Base-by-base conservation (phyloP, 2,113 vertebrate species). In the Chloebia gouldiae region DNA sequence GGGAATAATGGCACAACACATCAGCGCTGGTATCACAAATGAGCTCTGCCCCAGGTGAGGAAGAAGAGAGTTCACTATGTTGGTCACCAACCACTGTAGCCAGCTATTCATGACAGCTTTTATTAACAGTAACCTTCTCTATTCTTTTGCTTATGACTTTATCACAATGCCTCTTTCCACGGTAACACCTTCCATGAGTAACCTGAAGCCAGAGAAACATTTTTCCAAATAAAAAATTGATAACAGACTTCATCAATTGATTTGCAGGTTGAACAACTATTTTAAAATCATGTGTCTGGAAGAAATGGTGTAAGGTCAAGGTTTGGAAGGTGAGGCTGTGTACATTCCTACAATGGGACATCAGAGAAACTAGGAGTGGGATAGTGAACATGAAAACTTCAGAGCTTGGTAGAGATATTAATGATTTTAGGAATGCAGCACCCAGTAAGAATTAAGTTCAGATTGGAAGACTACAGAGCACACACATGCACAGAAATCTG, bases 201-300 rank as follows among this genome's bases (percentile, higher is more conserved):
- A 75, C 68, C 83, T 88, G 47, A 61, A 86, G 72, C 83, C 65
- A 93, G 68, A 88, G 59, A 81, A 89, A 84, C 33, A 54, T 78
- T 96, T 93, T 84, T 78, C 57, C 39, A 78, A 89, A 81, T 70
- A 81, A 73, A 81, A 70, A 92, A 71, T 66, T 81, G 45, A 78
- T 91, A 75, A 63, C 59, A 84, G 57, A 71, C 83, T 63, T 81
- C 69, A 94, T 86, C 89, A 86, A 53, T n/a, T 51, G 81, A 71
- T 92, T 92, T 91, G 23, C 56, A 84, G 42, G 51, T 40, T 86
- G 57, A 51, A 71, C 21, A 42, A 50, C 35, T 53, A 31, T 82
- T 88, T 93, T 39, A 21, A 83, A 92, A 79, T 54, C 33, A 17
- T 30, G 11, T 56, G 35, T 54, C 61, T 92, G 81, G 51, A 81